These are phyloP conservation scores for Phrynocephalus guinanensis DNA, from an alignment of 2,797 vertebrate species.

Conservation along the genomic window DNA sequence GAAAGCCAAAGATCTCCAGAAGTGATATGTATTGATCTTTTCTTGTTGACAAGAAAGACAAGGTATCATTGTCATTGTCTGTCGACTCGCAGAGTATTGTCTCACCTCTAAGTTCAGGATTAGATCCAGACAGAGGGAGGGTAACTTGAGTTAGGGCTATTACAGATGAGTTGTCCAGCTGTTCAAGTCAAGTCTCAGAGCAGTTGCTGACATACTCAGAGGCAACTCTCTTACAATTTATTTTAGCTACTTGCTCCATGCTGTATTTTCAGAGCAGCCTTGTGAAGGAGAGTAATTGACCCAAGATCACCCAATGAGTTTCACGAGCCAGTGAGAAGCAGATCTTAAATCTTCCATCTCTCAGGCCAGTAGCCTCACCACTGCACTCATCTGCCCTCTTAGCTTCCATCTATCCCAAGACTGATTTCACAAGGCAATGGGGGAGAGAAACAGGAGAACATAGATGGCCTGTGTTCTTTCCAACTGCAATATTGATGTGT, in stretches of 20 bases:
- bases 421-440: background rate
- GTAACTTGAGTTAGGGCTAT: background rate
- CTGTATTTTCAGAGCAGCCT: too few relatives aligned
- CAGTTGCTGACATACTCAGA: too few relatives aligned
- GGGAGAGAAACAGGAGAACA: background rate
- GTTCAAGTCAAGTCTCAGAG: too few relatives aligned
- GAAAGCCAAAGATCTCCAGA: background rate
- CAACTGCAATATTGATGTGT: background rate
- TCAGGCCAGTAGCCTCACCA: background rate
- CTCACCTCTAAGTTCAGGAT: background rate
- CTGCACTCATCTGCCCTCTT: background rate
- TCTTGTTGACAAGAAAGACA: too few relatives aligned
- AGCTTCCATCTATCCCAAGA: background rate
- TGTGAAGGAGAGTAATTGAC: too few relatives aligned
- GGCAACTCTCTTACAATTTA: too few relatives aligned
- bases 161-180: too few relatives aligned
- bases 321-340: too few relatives aligned
- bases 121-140: slow-evolving; percentile 2
- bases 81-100: background rate
- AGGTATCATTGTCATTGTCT: background rate
- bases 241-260: too few relatives aligned
- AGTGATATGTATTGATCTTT: too few relatives aligned
- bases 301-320: too few relatives aligned
- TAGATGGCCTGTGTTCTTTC: background rate
- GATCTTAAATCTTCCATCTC: too few relatives aligned